phyloP scores from a whole-genome alignment of 2,888 invertebrate species.

The Platycnemis pennipes region DNA sequence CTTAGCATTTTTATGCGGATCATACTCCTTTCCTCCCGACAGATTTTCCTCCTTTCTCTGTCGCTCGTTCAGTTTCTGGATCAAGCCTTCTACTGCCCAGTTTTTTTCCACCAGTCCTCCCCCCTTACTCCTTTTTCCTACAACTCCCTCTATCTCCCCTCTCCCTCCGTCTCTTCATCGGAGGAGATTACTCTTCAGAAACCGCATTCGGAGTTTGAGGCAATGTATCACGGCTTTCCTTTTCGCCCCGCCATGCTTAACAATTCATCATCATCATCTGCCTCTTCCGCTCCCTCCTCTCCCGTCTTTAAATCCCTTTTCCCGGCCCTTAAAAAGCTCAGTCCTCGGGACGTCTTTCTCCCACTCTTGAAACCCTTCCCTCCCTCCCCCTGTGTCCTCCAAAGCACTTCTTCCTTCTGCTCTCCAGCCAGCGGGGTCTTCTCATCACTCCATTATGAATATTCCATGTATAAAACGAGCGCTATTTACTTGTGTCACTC shows the following conservation, averaged over 20 bases:
- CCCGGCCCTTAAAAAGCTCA: slow-evolving; percentile 9
- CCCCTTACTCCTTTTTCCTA: not conserved
- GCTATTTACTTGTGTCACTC: not conserved
- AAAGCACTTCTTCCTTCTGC: not conserved
- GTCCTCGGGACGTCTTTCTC: not conserved
- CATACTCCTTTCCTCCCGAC: not conserved
- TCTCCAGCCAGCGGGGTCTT: not conserved
- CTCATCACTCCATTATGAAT: not conserved
- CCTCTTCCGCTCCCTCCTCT: not conserved
- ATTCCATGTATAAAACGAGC: not conserved
- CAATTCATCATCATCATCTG: slow-evolving; percentile 67
- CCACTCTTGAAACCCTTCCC: not conserved
- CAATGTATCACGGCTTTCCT: slow-evolving; percentile 61
- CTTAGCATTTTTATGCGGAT: not conserved
- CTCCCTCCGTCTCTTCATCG: slow-evolving; percentile 5
- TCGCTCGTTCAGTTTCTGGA: not conserved
- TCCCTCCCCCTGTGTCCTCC: not conserved
- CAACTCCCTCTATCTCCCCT: not conserved
- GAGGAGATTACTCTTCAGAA: slow-evolving; percentile 58
- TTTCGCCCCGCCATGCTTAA: slow-evolving; percentile 61
- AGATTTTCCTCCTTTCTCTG: not conserved
- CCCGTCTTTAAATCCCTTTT: not conserved
- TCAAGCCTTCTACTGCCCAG: not conserved
- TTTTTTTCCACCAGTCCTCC: slow-evolving; percentile 1
- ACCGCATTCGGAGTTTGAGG: slow-evolving; percentile 59